Percentiles rank a stretch among this genome's conserved stretches.
phyloP scores from a whole-genome alignment of 2,888 invertebrate species.

The Volucella zonaria region DNA sequence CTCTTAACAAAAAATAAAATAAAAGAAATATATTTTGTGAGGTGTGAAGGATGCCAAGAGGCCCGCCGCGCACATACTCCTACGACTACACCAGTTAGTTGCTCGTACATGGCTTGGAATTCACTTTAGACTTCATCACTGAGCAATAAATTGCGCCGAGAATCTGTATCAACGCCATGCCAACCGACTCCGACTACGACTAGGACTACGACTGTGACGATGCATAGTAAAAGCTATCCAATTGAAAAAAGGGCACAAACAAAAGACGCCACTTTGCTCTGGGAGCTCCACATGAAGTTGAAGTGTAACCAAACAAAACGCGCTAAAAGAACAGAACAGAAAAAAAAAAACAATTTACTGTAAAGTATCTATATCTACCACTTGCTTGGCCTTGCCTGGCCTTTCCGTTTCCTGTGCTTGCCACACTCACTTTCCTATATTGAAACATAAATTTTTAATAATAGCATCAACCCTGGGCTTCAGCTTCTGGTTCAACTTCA shows the following conservation, averaged over 20 bases:
- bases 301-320: conserved; percentile 60
- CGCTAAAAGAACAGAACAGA: neutral
- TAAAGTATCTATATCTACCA: conserved; percentile 19
- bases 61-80: neutral
- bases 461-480: conserved; percentile 46
- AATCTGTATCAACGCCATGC: conserved; percentile 61
- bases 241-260: conserved; percentile 38
- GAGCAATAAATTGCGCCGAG: conserved; percentile 64
- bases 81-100: neutral
- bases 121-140: conserved; percentile 65
- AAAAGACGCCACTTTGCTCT: conserved; percentile 35
- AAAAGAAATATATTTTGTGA: conserved; percentile 41
- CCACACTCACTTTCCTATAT: conserved; percentile 68
- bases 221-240: conserved; percentile 26
- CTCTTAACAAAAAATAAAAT: conserved; percentile 21
- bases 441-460: conserved; percentile 73
- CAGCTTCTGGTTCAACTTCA: conserved; percentile 8
- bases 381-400: conserved; percentile 6
- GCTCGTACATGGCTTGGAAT: conserved; percentile 35
- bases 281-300: conserved; percentile 58
- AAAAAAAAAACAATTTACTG: conserved; percentile 52
- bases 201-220: neutral
- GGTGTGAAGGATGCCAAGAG: conserved; percentile 64
- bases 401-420: neutral
- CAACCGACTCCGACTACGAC: conserved; percentile 5